Base-by-base conservation (phyloP, 1,140 invertebrate species). In the Sitobion miscanthi region DNA sequence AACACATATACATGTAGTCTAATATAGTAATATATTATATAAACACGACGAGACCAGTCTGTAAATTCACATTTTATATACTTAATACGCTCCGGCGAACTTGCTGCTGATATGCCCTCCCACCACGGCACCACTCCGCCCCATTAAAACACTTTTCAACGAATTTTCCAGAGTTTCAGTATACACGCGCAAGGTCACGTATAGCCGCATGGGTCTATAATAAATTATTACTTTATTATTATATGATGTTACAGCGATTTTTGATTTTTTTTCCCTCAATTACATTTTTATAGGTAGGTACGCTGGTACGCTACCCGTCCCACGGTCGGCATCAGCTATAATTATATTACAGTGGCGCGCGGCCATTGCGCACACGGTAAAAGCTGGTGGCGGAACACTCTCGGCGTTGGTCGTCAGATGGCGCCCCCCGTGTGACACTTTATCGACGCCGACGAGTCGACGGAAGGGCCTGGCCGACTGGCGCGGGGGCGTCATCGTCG, bases 381-480 rank as follows among this genome's bases (percentile, higher is more conserved):
- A 83, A 7, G 62, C 45, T 49, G 47, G 62, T 47, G 77, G 62
- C 62, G 62, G 77, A 49, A 47, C 83, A 85, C 91, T 77, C 90
- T 82, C 21, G 30, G 90, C 77, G 47, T 92, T 92, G 91, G 91
- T 92, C 91, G 91, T 92, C 91, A 92, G 91, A 92, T 92, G 77
- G 91, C 91, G 91, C 91, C 45, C 77, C 77, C 91, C 49, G 77
- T 92, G 91, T 92, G 69, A 92, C 91, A 92, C 47, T 92, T 92
- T 92, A 92, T 92, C 91, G 91, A 92, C 91, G 91, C 77, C 91
- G 91, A 85, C 91, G 77, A 92, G 91, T 38, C 82, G 47, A 92
- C 91, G 77, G 77, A 92, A 85, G 77, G 91, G 91, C 82, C 82
- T 85, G 35, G 91, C 69, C n/a, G 90, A 82, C 69, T 91, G 91